phyloP scores from a whole-genome alignment of 1,140 invertebrate genomes.

The Stenopsyche tienmushanensis region DNA sequence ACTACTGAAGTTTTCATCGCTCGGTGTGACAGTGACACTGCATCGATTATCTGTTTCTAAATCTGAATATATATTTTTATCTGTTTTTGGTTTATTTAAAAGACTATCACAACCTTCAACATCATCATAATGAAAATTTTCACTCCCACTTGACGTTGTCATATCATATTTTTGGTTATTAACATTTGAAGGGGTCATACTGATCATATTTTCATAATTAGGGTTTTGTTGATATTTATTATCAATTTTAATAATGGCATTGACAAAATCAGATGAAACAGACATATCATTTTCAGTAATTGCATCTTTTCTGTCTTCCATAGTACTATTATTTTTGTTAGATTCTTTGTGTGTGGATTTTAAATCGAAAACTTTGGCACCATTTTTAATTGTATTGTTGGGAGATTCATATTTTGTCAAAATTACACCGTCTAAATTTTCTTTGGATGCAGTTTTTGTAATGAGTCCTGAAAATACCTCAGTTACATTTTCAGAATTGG shows the following conservation, averaged over 20 bases:
- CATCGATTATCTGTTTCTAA: constrained; percentile 24
- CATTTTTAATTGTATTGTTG: not conserved
- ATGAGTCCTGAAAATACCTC: constrained; percentile 28
- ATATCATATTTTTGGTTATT: not conserved
- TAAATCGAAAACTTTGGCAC: constrained; percentile 14
- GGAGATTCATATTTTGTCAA: not conserved
- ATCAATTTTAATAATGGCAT: too few species aligned
- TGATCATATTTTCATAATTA: not conserved
- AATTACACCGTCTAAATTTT: constrained; percentile 31
- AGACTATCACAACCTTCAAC: not conserved
- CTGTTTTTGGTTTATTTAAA: not conserved
- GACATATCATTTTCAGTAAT: too few species aligned
- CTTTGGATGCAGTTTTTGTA: constrained; percentile 27
- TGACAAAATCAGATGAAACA: too few species aligned
- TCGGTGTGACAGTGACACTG: constrained; percentile 34
- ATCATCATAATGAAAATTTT: constrained; percentile 25
- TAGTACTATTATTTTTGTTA: too few species aligned
- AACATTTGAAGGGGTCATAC: not conserved
- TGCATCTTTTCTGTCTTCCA: too few species aligned
- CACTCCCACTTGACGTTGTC: constrained; percentile 1
- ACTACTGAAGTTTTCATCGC: constrained; percentile 33
- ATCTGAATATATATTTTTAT: not conserved
- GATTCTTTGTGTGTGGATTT: too few species aligned
- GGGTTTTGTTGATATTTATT: too few species aligned
- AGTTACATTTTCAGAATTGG: constrained; percentile 7